These are phyloP conservation scores for Tetragonisca angustula DNA, from an alignment of 2,888 invertebrate genomes.

Conservation along the genomic window DNA sequence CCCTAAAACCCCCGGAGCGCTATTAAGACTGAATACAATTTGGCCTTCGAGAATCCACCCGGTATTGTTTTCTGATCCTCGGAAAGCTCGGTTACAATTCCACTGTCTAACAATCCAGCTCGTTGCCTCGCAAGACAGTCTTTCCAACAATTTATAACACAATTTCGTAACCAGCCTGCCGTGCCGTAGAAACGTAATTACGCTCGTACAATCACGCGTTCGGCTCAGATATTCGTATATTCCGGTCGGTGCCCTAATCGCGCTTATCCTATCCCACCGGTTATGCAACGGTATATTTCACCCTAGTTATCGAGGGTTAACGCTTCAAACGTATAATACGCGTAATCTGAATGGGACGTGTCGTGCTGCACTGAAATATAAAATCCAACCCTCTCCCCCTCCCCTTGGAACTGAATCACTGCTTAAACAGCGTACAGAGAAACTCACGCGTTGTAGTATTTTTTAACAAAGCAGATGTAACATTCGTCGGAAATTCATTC, in stretches of 20 bases:
- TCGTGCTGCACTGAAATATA: not conserved
- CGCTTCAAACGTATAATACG: not conserved
- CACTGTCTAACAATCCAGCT: not conserved
- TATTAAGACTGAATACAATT: conserved; percentile 27
- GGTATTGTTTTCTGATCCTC: conserved; percentile 24
- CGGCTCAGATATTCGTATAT: not conserved
- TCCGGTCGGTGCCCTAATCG: not conserved
- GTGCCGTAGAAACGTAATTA: not conserved
- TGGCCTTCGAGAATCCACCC: not conserved
- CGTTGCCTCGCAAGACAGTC: not conserved
- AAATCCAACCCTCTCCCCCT: not conserved
- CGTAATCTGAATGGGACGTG: not conserved
- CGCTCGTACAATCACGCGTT: not conserved
- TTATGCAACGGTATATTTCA: not conserved
- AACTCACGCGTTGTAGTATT: too few species aligned
- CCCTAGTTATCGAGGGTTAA: not conserved
- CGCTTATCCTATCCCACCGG: not conserved
- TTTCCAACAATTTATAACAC: not conserved
- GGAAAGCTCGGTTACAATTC: not conserved
- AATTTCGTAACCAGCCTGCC: not conserved
- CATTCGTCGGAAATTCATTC: too few species aligned
- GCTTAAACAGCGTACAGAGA: not conserved
- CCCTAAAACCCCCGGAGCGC: not conserved
- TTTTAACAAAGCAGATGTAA: too few species aligned
- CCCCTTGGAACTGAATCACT: too few species aligned